phyloP scores from a whole-genome alignment of 2,888 invertebrate genomes.

The Drosophila multiciliata region DNA sequence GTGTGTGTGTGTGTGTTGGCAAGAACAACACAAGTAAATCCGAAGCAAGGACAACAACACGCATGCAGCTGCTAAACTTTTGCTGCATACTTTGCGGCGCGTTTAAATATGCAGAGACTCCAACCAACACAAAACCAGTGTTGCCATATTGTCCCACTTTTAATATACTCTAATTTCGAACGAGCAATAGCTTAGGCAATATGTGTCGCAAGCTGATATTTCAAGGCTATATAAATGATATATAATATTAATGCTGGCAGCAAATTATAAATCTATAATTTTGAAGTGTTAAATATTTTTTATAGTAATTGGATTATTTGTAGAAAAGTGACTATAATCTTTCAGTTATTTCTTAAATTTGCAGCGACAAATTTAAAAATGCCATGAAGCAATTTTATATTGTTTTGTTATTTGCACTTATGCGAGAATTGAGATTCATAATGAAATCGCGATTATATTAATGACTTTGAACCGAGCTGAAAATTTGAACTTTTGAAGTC shows the following conservation, averaged over 20 bases:
- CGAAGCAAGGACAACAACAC: conserved; percentile 42
- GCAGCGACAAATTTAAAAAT: background rate
- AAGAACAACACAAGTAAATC: conserved; percentile 65
- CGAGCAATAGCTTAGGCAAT: background rate
- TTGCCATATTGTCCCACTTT: no score
- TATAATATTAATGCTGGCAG: background rate
- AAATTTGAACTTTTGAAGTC: no score
- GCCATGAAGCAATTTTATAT: no score
- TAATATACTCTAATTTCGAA: background rate
- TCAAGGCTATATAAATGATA: background rate
- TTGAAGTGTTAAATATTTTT: background rate
- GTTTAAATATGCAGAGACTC: conserved; percentile 64
- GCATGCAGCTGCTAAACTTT: conserved; percentile 70
- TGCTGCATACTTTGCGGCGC: conserved; percentile 73
- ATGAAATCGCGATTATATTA: no score
- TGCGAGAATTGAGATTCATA: no score
- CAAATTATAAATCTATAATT: background rate
- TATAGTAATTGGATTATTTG: background rate
- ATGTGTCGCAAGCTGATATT: background rate
- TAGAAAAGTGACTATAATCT: background rate
- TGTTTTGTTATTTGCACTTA: no score
- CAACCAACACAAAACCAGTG: conserved; percentile 13
- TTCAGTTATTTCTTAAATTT: background rate
- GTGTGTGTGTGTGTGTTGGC: conserved; percentile 30
- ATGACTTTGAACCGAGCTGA: background rate